Evolutionary conservation across 2,797 vertebrate genomes (phyloP).

Genomic region (Oryzias sinensis): DNA sequence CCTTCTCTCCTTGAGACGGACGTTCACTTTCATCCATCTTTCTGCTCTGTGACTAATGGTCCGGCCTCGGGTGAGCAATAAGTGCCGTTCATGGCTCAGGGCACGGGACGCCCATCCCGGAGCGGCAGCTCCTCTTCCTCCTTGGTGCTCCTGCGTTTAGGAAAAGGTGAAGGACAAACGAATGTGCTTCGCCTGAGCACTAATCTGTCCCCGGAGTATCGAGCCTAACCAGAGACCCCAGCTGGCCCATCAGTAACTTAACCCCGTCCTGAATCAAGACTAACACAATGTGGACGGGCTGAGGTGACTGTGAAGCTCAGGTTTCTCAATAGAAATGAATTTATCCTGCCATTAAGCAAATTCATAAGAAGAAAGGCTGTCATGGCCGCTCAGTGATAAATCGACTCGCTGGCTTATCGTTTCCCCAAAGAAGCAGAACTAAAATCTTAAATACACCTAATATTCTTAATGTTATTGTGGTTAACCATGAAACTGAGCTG

Average conservation of each 20-base stretch:
- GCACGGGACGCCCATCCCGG: conserved; percentile 6
- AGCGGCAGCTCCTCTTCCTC: conserved; percentile 1
- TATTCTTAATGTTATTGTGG: conserved; percentile 44
- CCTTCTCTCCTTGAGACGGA: conserved; percentile 65
- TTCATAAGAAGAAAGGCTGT: conserved; percentile 31
- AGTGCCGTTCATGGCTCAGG: conserved; percentile 53
- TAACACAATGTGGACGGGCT: conserved; percentile 47
- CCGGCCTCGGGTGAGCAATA: conserved; percentile 59
- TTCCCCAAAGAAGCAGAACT: conserved; percentile 15
- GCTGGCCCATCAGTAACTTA: conserved; percentile 61
- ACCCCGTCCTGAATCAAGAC: conserved; percentile 48
- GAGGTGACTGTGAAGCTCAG: conserved; percentile 41
- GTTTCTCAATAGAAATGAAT: conserved; percentile 53
- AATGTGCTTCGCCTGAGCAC: conserved; percentile 6
- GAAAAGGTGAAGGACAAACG: conserved; percentile 29
- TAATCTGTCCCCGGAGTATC: conserved; percentile 55
- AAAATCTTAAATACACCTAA: conserved; percentile 31
- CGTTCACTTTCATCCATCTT: conserved; percentile 58
- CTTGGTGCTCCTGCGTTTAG: conserved; percentile 2
- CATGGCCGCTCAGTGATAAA: conserved; percentile 41
- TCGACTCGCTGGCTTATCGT: conserved; percentile 35
- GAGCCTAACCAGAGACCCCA: conserved; percentile 55
- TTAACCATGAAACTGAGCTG: conserved; percentile 40
- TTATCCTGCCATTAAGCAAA: conserved; percentile 43
- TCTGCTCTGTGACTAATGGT: conserved; percentile 59